Evolutionary conservation across 2,113 vertebrate genomes (phyloP).

Genomic region (Ahaetulla prasina): DNA sequence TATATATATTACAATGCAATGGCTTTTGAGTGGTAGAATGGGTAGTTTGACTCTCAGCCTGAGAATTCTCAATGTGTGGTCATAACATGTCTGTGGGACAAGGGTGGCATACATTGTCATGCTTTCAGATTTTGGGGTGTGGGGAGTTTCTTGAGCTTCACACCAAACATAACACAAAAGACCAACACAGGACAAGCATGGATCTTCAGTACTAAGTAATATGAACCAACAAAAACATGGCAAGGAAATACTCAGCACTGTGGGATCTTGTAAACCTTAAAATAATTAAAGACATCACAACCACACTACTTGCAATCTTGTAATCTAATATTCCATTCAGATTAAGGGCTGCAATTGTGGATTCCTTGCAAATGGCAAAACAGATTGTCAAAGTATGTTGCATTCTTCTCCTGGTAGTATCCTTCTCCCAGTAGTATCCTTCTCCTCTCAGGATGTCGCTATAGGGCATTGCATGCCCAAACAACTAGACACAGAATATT

Average conservation of each 20-base stretch:
- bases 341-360: too few relatives aligned
- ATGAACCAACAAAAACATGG: background rate
- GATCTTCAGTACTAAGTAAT: background rate
- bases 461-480: background rate
- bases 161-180: background rate
- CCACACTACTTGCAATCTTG: background rate
- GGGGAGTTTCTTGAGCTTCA: background rate
- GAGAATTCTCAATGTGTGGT: background rate
- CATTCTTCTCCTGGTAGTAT: background rate
- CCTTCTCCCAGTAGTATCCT: too few relatives aligned
- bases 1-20: constrained; percentile 11
- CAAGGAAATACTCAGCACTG: background rate
- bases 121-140: background rate
- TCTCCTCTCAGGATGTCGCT: too few relatives aligned
- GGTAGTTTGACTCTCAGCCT: background rate
- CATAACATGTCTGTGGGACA: background rate
- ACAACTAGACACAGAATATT: too few relatives aligned
- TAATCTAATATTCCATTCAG: background rate
- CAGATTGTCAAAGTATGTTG: too few relatives aligned
- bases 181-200: background rate
- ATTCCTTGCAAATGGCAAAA: too few relatives aligned
- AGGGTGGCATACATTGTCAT: background rate
- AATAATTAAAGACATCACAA: background rate
- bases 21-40: background rate
- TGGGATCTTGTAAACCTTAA: background rate